Percentiles rank a stretch among this genome's conserved stretches.
Evolutionary conservation across 1,140 invertebrate genomes (phyloP).

Genomic region (Saccostrea glomerata): DNA sequence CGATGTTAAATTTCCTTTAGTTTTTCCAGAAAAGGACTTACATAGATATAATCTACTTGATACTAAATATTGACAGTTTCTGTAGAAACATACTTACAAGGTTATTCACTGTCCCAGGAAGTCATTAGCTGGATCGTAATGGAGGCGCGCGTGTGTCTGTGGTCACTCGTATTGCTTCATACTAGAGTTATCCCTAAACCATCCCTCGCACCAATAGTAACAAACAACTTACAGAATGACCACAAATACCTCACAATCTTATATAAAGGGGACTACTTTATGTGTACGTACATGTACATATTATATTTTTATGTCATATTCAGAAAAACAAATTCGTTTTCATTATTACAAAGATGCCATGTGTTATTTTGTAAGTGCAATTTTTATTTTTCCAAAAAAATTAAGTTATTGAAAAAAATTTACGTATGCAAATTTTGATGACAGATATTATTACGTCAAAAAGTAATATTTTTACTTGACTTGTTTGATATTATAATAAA

Average conservation of each 20-base stretch:
- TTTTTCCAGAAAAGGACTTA: too few species aligned
- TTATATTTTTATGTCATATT: not conserved
- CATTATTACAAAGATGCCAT: not conserved
- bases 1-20: too few species aligned
- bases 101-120: slow-evolving; percentile 21
- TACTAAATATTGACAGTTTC: not conserved
- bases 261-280: not conserved
- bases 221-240: not conserved
- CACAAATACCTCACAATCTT: not conserved
- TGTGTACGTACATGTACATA: not conserved
- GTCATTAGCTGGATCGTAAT: not conserved
- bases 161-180: not conserved
- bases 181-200: not conserved
- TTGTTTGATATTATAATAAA: not conserved
- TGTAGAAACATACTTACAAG: not conserved
- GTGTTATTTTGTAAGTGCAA: not conserved
- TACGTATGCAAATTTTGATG: too few species aligned
- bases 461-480: too few species aligned
- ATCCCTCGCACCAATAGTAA: not conserved
- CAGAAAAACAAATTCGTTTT: not conserved
- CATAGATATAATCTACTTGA: not conserved
- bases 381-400: not conserved
- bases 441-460: too few species aligned
- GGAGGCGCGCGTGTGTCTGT: not conserved
- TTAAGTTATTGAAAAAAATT: too few species aligned